These are phyloP conservation scores for Zaprionus ghesquierei DNA, from an alignment of 1,140 invertebrate genomes.

Conservation along the genomic window DNA sequence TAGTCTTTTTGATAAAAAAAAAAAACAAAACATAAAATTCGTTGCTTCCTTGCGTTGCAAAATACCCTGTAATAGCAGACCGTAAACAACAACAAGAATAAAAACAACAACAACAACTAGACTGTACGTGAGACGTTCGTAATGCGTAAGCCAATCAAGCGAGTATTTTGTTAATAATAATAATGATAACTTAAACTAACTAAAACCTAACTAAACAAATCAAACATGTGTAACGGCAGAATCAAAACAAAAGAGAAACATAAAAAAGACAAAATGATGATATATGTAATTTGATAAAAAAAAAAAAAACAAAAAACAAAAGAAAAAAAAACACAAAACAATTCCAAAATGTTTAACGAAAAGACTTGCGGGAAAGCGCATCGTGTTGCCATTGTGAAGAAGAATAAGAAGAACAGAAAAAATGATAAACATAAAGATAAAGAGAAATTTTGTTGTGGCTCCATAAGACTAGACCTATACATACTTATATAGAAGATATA, in stretches of 20 bases:
- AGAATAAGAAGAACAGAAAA: not conserved
- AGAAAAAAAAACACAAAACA: constrained; percentile 13
- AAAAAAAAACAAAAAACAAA: constrained; percentile 37
- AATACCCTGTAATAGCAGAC: constrained; percentile 2
- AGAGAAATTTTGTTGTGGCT: constrained; percentile 15
- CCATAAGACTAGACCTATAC: constrained; percentile 36
- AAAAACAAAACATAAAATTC: constrained; percentile 4
- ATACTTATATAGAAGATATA: constrained; percentile 19
- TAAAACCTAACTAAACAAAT: constrained; percentile 21
- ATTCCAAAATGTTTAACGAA: constrained; percentile 76
- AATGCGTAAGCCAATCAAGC: constrained; percentile 60
- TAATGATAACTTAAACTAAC: constrained; percentile 7
- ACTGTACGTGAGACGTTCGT: constrained; percentile 48
- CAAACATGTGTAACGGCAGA: constrained; percentile 43
- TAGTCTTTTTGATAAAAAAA: constrained; percentile 46
- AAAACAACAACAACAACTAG: constrained; percentile 30
- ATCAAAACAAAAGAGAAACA: constrained; percentile 34
- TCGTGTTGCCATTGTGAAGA: constrained; percentile 41
- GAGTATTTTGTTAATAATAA: constrained; percentile 42
- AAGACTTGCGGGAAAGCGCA: constrained; percentile 60
- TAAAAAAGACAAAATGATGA: constrained; percentile 11
- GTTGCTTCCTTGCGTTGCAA: constrained; percentile 28
- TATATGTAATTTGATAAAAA: constrained; percentile 20
- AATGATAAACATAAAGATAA: too few relatives aligned
- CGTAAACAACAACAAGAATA: constrained; percentile 2